Base-by-base conservation (phyloP, 1,140 invertebrate species). In the Adoxophyes honmai region DNA sequence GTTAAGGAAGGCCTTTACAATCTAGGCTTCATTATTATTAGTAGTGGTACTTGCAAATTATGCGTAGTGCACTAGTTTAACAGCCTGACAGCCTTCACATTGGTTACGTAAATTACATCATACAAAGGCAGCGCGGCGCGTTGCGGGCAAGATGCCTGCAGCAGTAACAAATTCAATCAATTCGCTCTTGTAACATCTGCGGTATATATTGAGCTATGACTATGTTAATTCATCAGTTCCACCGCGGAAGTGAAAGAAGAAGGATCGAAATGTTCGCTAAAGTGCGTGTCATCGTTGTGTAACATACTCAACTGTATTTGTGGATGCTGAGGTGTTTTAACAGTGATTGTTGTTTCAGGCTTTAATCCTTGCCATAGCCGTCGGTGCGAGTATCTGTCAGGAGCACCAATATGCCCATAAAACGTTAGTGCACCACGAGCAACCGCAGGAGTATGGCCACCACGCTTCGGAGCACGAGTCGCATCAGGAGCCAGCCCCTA, bases 41-140 rank as follows among this genome's bases (percentile, higher is more conserved):
- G 13, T 39, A 21, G 13, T 39, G n/a, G 7, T 39, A 44, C 11
- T 56, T 56, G n/a, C 21, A 28, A 48, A 48, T 48, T 11, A 13
- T 28, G 18, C n/a, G 42, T 33, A 52, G 11, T 56, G 34, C 11
- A 52, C 34, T 53, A 15, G 33, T 60, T 52, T 18, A 52, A 14
- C 54, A 52, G 55, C 63, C 51, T 61, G 54, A 66, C 73, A 78
- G 81, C 80, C 81, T 84, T 86, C 81, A 81, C 75, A 86, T 85
- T 82, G 83, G 65, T 88, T 86, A 86, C 74, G 71, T 86, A 85
- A 86, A 81, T 88, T 86, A 86, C 81, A 75, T 85, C 80, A 88
- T 67, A 68, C 68, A 70, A 66, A 69, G 65, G 34, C 62, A 73
- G 76, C 79, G 76, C 68, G 63, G 54, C 55, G 73, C 55, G 75